Conservation (phyloP, 1,140 invertebrate genomes). For the Vanessa tameamea region DNA sequence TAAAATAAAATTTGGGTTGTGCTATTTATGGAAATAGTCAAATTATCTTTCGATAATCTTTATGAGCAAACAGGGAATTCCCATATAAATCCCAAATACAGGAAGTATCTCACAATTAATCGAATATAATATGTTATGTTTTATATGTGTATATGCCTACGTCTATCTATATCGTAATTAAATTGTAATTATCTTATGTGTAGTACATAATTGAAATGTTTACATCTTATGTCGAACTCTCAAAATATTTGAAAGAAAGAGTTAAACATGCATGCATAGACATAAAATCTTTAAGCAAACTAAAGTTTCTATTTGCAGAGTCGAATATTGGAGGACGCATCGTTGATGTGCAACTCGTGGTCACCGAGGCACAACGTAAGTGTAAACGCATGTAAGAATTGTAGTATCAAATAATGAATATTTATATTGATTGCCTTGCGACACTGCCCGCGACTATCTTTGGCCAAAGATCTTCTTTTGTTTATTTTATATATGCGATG, state of each 20-base stretch:
- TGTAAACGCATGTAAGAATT: constrained; percentile 51
- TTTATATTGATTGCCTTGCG: constrained; percentile 35
- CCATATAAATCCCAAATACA: background rate
- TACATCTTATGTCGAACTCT: no score
- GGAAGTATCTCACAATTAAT: constrained; percentile 1
- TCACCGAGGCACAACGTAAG: constrained; percentile 93
- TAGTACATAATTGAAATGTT: no score
- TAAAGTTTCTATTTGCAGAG: constrained; percentile 84
- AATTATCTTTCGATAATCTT: constrained; percentile 32
- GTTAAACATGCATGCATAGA: constrained; percentile 27
- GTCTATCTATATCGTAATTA: no score
- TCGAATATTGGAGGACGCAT: constrained; percentile 92
- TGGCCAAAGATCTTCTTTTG: constrained; percentile 48
- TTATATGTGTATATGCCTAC: no score
- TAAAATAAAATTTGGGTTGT: background rate
- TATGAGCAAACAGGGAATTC: background rate
- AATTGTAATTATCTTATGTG: no score
- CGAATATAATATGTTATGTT: background rate
- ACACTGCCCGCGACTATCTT: constrained; percentile 49
- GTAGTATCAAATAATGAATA: background rate
- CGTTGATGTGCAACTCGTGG: constrained; percentile 94
- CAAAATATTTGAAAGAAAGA: no score
- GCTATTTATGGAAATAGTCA: background rate
- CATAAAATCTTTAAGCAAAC: constrained; percentile 34
- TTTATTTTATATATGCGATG: constrained; percentile 17